These are phyloP conservation scores for Parasteatoda tepidariorum DNA, from an alignment of 1,140 invertebrate species.

Conservation along the genomic window DNA sequence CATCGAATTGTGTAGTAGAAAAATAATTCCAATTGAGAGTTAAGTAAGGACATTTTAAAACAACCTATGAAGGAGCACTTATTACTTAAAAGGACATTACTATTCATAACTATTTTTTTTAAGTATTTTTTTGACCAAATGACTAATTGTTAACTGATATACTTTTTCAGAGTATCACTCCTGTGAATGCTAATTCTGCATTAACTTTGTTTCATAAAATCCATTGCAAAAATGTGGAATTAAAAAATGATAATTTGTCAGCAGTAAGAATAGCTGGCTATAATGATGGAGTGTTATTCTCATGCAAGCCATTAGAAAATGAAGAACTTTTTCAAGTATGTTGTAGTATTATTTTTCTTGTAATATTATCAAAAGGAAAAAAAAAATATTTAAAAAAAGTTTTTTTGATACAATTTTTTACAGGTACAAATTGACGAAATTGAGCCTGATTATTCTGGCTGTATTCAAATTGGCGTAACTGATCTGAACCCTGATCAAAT, in stretches of 20 bases:
- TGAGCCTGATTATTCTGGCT: slow-evolving; percentile 81
- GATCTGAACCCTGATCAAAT: slow-evolving; percentile 77
- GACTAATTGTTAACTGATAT: background rate
- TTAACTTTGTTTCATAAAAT: slow-evolving; percentile 68
- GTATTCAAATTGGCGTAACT: slow-evolving; percentile 80
- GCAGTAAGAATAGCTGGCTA: slow-evolving; percentile 79
- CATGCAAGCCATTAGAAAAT: slow-evolving; percentile 73
- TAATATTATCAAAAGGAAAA: no score
- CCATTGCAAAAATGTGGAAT: slow-evolving; percentile 80
- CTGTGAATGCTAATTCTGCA: background rate
- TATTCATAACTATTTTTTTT: no score
- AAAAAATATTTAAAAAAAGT: no score
- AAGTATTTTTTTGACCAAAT: no score
- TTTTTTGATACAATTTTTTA: slow-evolving; percentile 27
- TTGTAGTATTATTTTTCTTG: background rate
- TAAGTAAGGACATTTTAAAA: no score
- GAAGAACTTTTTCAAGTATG: slow-evolving; percentile 74
- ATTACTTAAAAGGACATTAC: no score
- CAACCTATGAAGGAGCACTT: no score
- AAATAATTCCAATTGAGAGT: no score
- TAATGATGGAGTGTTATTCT: slow-evolving; percentile 80
- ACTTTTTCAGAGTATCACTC: background rate
- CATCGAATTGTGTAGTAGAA: no score
- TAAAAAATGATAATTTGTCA: slow-evolving; percentile 73
- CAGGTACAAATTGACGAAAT: slow-evolving; percentile 80